Percentiles rank a stretch among this genome's conserved stretches.
Evolutionary conservation across 2,113 vertebrate genomes (phyloP).

Genomic region (cattle (Bos taurus)): ARS-UCD2.0 NC_037338.1:66707501-66708000

Average conservation of each 20-base stretch:
- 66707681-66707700: conserved; percentile 32
- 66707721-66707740: conserved; percentile 18
- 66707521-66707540: conserved; percentile 53
- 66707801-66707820: not conserved
- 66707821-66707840: not conserved
- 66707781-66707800: not conserved
- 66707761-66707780: conserved; percentile 12
- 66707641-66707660: conserved; percentile 48
- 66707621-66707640: conserved; percentile 49
- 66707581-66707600: not conserved
- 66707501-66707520: conserved; percentile 62
- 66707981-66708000: not conserved
- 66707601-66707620: conserved; percentile 46
- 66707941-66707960: not conserved
- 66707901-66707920: not conserved
- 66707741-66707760: not conserved
- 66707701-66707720: conserved; percentile 37
- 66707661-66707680: conserved; percentile 58
- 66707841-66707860: not conserved
- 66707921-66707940: conserved; percentile 18
- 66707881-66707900: not conserved
- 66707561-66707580: not conserved
- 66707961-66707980: not conserved
- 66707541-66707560: not conserved
- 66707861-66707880: not conserved